Base-by-base conservation (phyloP, 2,797 vertebrate genomes). In the Microctenopoma stevenorrisi region DNA sequence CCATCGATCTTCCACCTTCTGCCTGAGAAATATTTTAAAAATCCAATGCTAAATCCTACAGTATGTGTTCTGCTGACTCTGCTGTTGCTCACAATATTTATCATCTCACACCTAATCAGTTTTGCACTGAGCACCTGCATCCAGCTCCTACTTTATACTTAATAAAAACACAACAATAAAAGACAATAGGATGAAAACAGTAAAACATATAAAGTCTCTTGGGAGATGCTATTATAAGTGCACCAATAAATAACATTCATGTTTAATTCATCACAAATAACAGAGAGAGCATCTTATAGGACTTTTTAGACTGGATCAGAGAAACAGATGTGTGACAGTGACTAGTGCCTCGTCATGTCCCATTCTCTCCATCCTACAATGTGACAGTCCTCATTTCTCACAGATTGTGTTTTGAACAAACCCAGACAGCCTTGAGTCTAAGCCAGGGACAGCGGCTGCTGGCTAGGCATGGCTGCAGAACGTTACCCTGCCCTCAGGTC, bases 401-500 rank as follows among this genome's bases (percentile, higher is more conserved):
- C 28, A 33, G 48, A 49, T 53, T 53, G 64, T 81, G 58, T 81
- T 83, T 70, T 14, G 25, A 71, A 59, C 35, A 67, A 71, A 77
- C 61, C 68, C 84, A 79, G 82, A 88, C 87, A 60, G 75, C 86
- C 76, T 87, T 90, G 82, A 87, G 83, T 76, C 62, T n/a, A 62
- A 26, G 83, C 88, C 88, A 90, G 80, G 70, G 76, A 81, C 84
- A 35, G 84, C 10, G 77, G 82, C 74, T 70, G 42, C 4, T 0
- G 79, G 69, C 67, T 76, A 64, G 78, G 40, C 72, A 11, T 69
- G 72, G 82, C 80, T 25, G 2, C 64, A 70, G 56, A 81, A 86
- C 82, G 92, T 88, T 74, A 75, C 76, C 62, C 82, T 76, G 82
- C 71, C 82, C 88, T 71, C 56, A 54, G 89, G 91, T 92, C 91